phyloP scores from a whole-genome alignment of 2,797 vertebrate genomes.

The Sebastes umbrosus region DNA sequence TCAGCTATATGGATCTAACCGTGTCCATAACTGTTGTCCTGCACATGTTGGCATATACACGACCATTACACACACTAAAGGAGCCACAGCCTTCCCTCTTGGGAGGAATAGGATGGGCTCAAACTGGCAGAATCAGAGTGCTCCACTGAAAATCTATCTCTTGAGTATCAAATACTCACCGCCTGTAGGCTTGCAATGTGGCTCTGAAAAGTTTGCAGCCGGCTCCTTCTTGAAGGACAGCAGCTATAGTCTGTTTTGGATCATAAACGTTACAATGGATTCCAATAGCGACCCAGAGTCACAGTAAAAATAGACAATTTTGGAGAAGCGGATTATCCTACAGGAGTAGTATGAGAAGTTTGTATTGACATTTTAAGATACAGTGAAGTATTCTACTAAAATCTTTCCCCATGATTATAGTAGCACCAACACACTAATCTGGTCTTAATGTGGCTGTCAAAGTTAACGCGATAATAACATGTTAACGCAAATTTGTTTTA shows the following conservation, averaged over 20 bases:
- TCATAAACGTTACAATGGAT: background rate
- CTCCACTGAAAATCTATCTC: background rate
- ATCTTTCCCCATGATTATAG: background rate
- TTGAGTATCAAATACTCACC: background rate
- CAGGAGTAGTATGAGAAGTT: background rate
- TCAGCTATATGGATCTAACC: background rate
- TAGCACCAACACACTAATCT: background rate
- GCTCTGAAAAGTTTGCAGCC: background rate
- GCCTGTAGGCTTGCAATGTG: background rate
- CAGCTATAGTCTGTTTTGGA: background rate
- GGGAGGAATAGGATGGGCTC: background rate
- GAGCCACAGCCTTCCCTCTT: background rate
- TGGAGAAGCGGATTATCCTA: background rate
- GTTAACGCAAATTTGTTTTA: too few species aligned
- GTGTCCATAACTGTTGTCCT: background rate
- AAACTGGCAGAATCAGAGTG: background rate
- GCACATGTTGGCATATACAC: background rate
- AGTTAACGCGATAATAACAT: too few species aligned
- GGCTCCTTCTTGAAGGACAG: background rate
- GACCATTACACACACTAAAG: background rate
- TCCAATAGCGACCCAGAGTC: background rate
- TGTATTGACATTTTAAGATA: background rate
- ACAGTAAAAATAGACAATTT: background rate
- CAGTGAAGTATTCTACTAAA: background rate
- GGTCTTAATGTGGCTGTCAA: background rate